Evolutionary conservation across 2,113 vertebrate genomes (phyloP).

Genomic region (Paracanthobrama guichenoti): DNA sequence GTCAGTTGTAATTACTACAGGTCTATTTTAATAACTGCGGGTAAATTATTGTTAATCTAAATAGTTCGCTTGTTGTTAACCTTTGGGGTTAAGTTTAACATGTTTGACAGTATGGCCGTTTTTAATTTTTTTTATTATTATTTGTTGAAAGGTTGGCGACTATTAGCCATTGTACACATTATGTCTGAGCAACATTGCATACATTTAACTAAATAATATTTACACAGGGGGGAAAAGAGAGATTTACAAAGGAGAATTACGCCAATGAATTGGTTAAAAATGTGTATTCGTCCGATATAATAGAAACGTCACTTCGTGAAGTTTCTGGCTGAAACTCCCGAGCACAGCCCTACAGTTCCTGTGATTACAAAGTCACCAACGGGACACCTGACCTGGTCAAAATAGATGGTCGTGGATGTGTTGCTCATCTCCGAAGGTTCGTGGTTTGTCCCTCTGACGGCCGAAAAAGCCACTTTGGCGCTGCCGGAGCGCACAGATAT

Average conservation of each 20-base stretch:
- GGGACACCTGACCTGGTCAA: slow-evolving; percentile 89
- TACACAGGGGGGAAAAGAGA: too few species aligned
- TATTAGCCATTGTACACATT: not conserved
- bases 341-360: not conserved
- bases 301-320: not conserved
- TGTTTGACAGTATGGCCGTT: not conserved
- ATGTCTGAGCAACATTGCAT: not conserved
- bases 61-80: not conserved
- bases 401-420: slow-evolving; percentile 99
- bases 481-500: slow-evolving; percentile 96
- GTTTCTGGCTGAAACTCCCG: not conserved
- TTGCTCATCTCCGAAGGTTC: slow-evolving; percentile 98
- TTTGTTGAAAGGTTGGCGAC: not conserved
- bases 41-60: not conserved
- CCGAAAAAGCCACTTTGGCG: slow-evolving; percentile 97
- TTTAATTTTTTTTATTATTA: accelerated
- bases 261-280: not conserved
- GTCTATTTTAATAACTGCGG: not conserved
- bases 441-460: slow-evolving; percentile 93
- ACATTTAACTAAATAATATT: too few species aligned
- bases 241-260: not conserved
- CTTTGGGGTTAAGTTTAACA: not conserved
- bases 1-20: slow-evolving; percentile 24
- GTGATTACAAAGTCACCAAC: slow-evolving; percentile 22
- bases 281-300: not conserved